These are phyloP conservation scores for Rhodophaea formosa DNA, from an alignment of 2,888 invertebrate species.

Conservation along the genomic window DNA sequence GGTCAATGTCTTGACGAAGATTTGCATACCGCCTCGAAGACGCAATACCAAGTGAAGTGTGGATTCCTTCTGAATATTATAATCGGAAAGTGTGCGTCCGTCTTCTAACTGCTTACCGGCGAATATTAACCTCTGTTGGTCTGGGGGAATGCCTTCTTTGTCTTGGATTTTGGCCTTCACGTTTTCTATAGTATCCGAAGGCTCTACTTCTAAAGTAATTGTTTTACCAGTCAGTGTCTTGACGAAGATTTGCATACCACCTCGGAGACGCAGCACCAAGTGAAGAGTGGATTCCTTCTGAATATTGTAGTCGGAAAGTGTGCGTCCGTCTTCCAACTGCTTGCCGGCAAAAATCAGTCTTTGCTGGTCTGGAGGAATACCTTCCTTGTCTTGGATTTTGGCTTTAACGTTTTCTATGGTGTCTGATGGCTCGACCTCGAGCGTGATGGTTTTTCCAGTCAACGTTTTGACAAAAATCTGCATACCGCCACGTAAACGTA, in stretches of 20 bases:
- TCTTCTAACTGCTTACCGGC: slow-evolving; percentile 43
- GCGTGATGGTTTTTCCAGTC: slow-evolving; percentile 41
- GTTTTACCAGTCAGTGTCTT: slow-evolving; percentile 41
- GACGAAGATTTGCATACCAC: slow-evolving; percentile 43
- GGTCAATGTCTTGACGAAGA: slow-evolving; percentile 40
- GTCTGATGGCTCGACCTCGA: slow-evolving; percentile 40
- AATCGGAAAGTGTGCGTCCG: slow-evolving; percentile 37
- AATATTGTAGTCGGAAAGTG: slow-evolving; percentile 39
- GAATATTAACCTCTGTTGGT: slow-evolving; percentile 40
- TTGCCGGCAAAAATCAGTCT: slow-evolving; percentile 41
- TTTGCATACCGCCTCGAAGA: slow-evolving; percentile 44
- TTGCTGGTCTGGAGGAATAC: slow-evolving; percentile 43
- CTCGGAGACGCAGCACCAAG: slow-evolving; percentile 36
- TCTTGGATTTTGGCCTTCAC: slow-evolving; percentile 43
- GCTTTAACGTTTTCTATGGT: slow-evolving; percentile 43
- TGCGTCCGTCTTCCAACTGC: slow-evolving; percentile 42
- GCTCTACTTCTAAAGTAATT: slow-evolving; percentile 37
- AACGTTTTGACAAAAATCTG: slow-evolving; percentile 42
- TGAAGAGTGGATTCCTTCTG: slow-evolving; percentile 41
- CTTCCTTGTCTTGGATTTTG: slow-evolving; percentile 42
- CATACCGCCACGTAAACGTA: slow-evolving; percentile 42
- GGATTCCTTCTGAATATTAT: slow-evolving; percentile 43
- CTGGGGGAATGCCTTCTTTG: slow-evolving; percentile 43
- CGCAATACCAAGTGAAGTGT: slow-evolving; percentile 38
- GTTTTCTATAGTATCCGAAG: slow-evolving; percentile 42